Percentiles rank a stretch among this genome's conserved stretches.
Conservation (phyloP, 2,797 vertebrate species). For the Nothura maculosa region DNA sequence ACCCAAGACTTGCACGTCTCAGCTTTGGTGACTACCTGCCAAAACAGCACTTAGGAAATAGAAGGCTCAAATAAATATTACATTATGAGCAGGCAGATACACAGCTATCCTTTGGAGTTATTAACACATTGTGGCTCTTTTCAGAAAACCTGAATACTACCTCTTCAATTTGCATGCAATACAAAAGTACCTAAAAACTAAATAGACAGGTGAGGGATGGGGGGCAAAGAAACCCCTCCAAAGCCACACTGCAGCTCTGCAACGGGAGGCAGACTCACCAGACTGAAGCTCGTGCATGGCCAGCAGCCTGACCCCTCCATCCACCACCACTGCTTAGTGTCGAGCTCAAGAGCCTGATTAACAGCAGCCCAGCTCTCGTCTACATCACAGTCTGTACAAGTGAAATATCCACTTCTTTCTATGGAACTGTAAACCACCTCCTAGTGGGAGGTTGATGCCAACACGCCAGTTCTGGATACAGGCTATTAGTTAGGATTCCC, state of each 20-base stretch:
- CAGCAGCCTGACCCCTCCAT: neutral
- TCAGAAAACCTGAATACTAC: neutral
- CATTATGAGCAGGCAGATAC: neutral
- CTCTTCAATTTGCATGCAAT: neutral
- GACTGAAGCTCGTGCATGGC: rapidly evolving
- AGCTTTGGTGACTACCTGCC: neutral
- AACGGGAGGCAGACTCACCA: neutral
- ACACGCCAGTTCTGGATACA: neutral
- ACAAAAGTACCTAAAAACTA: neutral
- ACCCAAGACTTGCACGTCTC: neutral
- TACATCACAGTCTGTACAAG: neutral
- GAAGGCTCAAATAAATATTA: constrained; percentile 15
- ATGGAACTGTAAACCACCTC: neutral
- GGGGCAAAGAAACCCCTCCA: neutral
- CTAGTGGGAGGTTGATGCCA: neutral
- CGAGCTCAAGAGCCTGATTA: neutral
- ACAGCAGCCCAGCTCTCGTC: neutral
- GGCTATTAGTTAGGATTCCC: neutral
- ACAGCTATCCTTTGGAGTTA: neutral
- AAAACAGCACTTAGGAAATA: constrained; percentile 13
- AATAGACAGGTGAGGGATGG: neutral
- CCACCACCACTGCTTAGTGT: too few species aligned
- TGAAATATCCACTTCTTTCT: neutral
- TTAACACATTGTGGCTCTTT: neutral
- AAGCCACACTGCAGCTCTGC: neutral